Base-by-base conservation (phyloP, 2,113 vertebrate genomes). In the Stigmatopora argus region DNA sequence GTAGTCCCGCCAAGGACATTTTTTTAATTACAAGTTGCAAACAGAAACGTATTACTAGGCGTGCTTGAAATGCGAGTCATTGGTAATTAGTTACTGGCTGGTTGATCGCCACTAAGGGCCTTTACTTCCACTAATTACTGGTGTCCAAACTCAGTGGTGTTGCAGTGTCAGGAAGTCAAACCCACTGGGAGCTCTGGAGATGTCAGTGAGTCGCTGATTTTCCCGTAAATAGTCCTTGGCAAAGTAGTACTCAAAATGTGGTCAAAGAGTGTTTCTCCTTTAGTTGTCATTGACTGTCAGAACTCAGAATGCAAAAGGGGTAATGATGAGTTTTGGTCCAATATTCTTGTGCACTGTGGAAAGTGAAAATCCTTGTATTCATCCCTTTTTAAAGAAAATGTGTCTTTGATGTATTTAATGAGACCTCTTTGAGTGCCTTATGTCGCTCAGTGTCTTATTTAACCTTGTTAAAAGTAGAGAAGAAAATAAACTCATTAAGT, bases 31-130 rank as follows among this genome's bases (percentile, higher is more conserved):
- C 57, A 69, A 21, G 72, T 58, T 65, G 45, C 49, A 52, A 69
- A 68, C 13, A 57, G 57, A 67, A 49, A 63, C 78, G 81, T 35
- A 23, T 41, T 72, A 19, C 41, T 18, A 67, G 59, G 62, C 74
- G 79, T 82, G 64, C 65, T 73, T 75, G 74, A 75, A 70, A 11
- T 21, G 63, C 62, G 62, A 72, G 57, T 73, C 71, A 70, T 73
- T 64, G 47, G 35, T 74, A 63, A 69, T 79, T 87, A 85, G 72
- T 71, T 62, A 59, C 70, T 71, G 71, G 72, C 74, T 44, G 60
- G 51, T 69, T 70, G 60, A 73, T 73, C 61, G 64, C 62, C 23
- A 17, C 62, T 73, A 45, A 61, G 41, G 38, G 7, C 19, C 41
- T 15, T 61, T 61, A 45, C 19, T 80, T 75, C 67, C 69, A 67